phyloP scores from a whole-genome alignment of 2,888 invertebrate genomes.

The Tachina grossa region DNA sequence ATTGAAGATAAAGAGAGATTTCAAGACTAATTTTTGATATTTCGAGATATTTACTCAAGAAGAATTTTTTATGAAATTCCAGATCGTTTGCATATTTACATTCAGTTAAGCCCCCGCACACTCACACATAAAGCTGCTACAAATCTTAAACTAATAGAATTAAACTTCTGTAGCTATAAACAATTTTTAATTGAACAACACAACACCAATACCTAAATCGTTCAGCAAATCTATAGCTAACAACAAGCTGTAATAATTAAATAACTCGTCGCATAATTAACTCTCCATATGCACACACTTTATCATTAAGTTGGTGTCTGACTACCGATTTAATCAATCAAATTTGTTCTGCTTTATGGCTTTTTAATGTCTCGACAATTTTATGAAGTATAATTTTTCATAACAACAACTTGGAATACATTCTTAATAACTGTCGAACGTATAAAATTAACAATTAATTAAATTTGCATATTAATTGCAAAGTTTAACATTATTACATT shows the following conservation, averaged over 20 bases:
- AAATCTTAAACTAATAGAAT: background rate
- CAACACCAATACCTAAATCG: background rate
- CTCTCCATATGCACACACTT: background rate
- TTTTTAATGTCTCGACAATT: background rate
- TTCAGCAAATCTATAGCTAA: background rate
- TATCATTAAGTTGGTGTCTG: conserved; percentile 9
- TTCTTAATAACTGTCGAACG: conserved; percentile 57
- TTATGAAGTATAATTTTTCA: conserved; percentile 40
- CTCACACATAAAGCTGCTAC: background rate
- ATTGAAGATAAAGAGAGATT: no score
- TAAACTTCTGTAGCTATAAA: background rate
- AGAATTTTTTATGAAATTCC: no score
- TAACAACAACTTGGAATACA: conserved; percentile 21
- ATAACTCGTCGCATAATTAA: conserved; percentile 15
- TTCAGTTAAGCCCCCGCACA: background rate
- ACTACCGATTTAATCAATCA: conserved; percentile 57
- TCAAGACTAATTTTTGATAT: no score
- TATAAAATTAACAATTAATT: conserved; percentile 57
- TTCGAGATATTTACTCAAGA: no score
- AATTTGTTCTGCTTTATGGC: background rate
- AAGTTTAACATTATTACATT: background rate
- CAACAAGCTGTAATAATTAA: conserved; percentile 9
- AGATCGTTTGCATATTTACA: no score
- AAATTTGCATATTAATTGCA: conserved; percentile 61
- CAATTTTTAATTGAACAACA: background rate